These are phyloP conservation scores for Tragelaphus imberbis DNA, from an alignment of 2,113 vertebrate genomes.

Conservation along the genomic window DNA sequence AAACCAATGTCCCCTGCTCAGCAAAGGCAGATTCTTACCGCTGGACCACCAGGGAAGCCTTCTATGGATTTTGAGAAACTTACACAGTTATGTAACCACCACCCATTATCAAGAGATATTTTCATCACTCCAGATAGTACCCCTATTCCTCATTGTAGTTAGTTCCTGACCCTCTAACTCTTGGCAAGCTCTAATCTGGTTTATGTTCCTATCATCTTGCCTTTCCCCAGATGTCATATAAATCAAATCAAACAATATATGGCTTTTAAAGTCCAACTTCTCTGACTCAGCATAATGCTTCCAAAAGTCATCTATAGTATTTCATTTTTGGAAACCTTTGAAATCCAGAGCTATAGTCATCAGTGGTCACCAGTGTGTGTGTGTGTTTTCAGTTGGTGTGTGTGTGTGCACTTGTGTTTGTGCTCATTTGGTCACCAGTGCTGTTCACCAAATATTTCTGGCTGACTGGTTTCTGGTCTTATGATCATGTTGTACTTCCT, in stretches of 20 bases:
- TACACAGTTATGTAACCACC: background rate
- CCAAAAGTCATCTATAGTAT: background rate
- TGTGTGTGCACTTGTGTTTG: background rate
- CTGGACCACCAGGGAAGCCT: background rate
- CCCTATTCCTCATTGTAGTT: background rate
- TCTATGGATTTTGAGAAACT: background rate
- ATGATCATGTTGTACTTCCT: background rate
- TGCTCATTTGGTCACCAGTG: background rate
- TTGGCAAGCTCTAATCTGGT: background rate
- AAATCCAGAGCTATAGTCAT: background rate
- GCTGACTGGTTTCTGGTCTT: background rate
- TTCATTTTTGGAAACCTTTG: background rate
- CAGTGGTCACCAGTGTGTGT: background rate
- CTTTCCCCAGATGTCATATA: background rate
- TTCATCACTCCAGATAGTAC: background rate
- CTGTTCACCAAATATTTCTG: background rate
- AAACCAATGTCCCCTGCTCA: background rate
- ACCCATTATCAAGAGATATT: background rate
- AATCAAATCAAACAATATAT: background rate
- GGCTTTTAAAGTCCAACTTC: background rate
- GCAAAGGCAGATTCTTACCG: background rate
- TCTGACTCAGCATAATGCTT: background rate
- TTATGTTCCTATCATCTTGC: background rate
- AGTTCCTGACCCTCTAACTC: background rate
- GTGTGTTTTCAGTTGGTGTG: background rate